These are phyloP conservation scores for Macaca fascicularis DNA, from an alignment of 2,113 vertebrate species.

Conservation along the genomic window T2T-MFA8v1.1 NC_088390.1:61476001-61476500, in stretches of 20 bases:
- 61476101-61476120: no score
- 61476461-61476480: conserved; percentile 56
- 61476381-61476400: neutral
- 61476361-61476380: neutral
- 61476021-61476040: no score
- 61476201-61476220: neutral
- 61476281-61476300: neutral
- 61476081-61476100: no score
- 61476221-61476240: neutral
- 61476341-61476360: neutral
- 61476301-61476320: neutral
- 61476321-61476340: neutral
- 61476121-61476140: no score
- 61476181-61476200: neutral
- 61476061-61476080: no score
- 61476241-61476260: neutral
- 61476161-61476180: neutral
- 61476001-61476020: no score
- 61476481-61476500: conserved; percentile 67
- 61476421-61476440: neutral
- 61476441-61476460: conserved; percentile 71
- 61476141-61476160: neutral
- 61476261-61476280: neutral
- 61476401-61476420: neutral
- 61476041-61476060: no score